Evolutionary conservation across 2,797 vertebrate species (phyloP).

Genomic region (Scomberomorus guttatus): DNA sequence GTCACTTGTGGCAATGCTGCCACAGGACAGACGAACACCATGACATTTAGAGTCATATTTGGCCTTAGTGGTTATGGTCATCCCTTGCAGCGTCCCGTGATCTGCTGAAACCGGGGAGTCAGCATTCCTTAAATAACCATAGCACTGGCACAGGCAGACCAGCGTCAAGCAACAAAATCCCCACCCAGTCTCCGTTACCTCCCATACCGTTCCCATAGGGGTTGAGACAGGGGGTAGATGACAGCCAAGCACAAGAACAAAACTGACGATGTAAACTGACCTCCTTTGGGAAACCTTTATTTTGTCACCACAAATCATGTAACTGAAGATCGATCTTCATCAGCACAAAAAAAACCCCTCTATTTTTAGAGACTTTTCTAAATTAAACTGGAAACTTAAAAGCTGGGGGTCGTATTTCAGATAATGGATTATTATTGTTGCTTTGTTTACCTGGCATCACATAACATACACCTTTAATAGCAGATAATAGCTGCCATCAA

Average conservation of each 20-base stretch:
- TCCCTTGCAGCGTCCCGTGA: conserved; percentile 67
- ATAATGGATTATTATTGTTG: not conserved
- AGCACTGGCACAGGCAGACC: conserved; percentile 64
- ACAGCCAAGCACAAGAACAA: conserved; percentile 37
- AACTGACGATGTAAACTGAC: conserved; percentile 48
- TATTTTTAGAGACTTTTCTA: not conserved
- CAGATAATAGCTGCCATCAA: not conserved
- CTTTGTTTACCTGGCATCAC: not conserved
- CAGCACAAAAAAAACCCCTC: conserved; percentile 3
- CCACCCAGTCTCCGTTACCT: conserved; percentile 64
- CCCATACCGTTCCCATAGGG: conserved; percentile 60
- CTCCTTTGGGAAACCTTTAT: conserved; percentile 21
- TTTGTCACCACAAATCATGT: conserved; percentile 11
- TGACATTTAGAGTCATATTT: conserved; percentile 83
- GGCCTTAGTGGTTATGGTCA: conserved; percentile 74
- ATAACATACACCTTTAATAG: not conserved
- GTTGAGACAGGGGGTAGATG: conserved; percentile 19
- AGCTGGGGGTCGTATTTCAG: not conserved
- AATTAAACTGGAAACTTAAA: not conserved
- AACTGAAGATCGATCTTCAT: conserved; percentile 7
- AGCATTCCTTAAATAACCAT: conserved; percentile 86
- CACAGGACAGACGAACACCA: conserved; percentile 60
- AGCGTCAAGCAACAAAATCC: conserved; percentile 66
- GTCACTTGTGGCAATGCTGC: conserved; percentile 50
- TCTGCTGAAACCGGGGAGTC: conserved; percentile 75